phyloP scores from a whole-genome alignment of 2,888 invertebrate genomes.

The Oeneis ivallda region DNA sequence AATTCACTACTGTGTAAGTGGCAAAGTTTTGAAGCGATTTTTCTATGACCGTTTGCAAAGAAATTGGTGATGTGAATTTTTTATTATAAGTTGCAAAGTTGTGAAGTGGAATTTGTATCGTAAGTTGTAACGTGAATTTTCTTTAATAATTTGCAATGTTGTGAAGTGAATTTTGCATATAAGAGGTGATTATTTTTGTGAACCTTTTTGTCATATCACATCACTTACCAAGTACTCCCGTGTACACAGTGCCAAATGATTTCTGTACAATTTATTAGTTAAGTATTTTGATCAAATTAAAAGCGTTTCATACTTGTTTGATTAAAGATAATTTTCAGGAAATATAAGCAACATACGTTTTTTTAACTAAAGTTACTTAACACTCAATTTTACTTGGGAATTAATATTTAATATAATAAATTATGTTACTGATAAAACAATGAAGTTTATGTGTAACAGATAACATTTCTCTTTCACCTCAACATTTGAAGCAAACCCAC shows the following conservation, averaged over 20 bases:
- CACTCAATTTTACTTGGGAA: too few species aligned
- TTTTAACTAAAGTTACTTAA: neutral
- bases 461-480: neutral
- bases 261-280: too few species aligned
- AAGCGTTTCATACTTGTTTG: too few species aligned
- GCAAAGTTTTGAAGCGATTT: neutral
- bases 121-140: neutral
- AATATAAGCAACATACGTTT: neutral
- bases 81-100: neutral
- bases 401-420: neutral
- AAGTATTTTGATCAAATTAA: too few species aligned
- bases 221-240: too few species aligned
- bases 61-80: neutral
- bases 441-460: neutral
- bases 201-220: neutral
- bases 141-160: neutral
- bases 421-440: too few species aligned
- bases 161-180: neutral
- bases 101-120: neutral
- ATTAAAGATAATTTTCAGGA: neutral
- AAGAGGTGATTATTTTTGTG: neutral
- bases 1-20: slow-evolving; percentile 1
- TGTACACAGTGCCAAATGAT: too few species aligned
- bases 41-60: neutral
- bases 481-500: neutral